phyloP scores from a whole-genome alignment of 2,888 invertebrate species.

The Theristus sp. region DNA sequence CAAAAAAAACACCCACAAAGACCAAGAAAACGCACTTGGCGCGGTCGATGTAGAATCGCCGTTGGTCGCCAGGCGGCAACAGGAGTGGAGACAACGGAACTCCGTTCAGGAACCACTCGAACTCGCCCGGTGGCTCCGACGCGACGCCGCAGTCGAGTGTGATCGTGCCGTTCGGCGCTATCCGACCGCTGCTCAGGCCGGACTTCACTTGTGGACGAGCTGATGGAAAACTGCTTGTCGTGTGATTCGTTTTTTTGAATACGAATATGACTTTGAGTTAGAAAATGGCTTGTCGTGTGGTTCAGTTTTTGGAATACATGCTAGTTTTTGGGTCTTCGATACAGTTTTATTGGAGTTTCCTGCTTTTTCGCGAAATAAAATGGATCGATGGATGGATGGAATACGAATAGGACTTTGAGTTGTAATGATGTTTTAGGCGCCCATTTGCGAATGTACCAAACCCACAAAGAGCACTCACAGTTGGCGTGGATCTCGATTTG shows the following conservation, averaged over 20 bases:
- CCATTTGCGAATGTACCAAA: too few species aligned
- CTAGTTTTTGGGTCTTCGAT: too few species aligned
- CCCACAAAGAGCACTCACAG: background rate
- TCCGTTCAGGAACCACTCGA: slow-evolving; percentile 6
- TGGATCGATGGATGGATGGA: too few species aligned
- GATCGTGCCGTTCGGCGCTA: background rate
- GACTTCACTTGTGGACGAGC: background rate
- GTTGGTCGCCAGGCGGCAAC: background rate
- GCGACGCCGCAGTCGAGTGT: background rate
- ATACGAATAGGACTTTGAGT: too few species aligned
- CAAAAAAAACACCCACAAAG: too few species aligned
- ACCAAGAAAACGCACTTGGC: background rate
- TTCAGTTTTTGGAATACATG: too few species aligned
- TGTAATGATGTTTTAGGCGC: too few species aligned
- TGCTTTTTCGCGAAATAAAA: too few species aligned
- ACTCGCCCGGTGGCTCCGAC: background rate
- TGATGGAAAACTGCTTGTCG: background rate
- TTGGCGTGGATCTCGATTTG: background rate
- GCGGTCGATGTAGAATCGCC: background rate
- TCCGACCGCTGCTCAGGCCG: background rate
- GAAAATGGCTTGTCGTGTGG: too few species aligned
- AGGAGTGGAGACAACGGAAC: slow-evolving; percentile 2
- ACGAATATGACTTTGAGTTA: too few species aligned
- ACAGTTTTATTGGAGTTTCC: too few species aligned
- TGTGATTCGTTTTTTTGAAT: too few species aligned